phyloP scores from a whole-genome alignment of 2,113 vertebrate species.

The Malurus elegans region DNA sequence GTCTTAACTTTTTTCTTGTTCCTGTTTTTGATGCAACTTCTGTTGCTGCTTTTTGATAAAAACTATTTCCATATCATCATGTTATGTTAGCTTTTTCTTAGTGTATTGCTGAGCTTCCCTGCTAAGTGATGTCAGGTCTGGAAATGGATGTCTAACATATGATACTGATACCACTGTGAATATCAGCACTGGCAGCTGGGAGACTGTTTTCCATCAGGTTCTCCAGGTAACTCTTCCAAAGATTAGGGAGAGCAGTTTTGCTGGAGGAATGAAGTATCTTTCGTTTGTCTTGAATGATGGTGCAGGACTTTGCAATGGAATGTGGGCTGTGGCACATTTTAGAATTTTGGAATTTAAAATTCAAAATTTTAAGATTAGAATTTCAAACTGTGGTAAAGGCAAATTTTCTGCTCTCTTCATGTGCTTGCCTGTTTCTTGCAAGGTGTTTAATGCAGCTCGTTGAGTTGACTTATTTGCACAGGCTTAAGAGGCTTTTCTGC shows the following conservation, averaged over 20 bases:
- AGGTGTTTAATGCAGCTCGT: not conserved
- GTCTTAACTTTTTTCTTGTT: not conserved
- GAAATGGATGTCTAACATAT: not conserved
- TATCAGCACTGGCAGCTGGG: not conserved
- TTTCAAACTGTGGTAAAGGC: not conserved
- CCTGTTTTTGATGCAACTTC: not conserved
- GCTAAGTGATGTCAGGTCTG: not conserved
- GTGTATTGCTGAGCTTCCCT: not conserved
- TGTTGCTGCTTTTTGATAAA: not conserved
- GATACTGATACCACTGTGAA: not conserved
- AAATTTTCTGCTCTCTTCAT: not conserved
- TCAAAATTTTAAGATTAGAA: not conserved
- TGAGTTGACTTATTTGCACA: not conserved
- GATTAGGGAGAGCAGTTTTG: not conserved
- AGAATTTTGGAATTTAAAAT: not conserved
- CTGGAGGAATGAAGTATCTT: not conserved
- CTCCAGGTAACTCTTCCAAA: not conserved
- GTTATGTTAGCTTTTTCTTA: not conserved
- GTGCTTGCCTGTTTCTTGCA: not conserved
- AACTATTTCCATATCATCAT: not conserved
- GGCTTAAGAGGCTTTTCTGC: conserved; percentile 30
- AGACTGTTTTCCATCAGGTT: not conserved
- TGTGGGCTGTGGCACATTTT: not conserved
- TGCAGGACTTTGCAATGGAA: not conserved
- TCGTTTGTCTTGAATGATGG: not conserved